Base-by-base conservation (phyloP, 2,888 invertebrate genomes). In the Erebia epiphron region DNA sequence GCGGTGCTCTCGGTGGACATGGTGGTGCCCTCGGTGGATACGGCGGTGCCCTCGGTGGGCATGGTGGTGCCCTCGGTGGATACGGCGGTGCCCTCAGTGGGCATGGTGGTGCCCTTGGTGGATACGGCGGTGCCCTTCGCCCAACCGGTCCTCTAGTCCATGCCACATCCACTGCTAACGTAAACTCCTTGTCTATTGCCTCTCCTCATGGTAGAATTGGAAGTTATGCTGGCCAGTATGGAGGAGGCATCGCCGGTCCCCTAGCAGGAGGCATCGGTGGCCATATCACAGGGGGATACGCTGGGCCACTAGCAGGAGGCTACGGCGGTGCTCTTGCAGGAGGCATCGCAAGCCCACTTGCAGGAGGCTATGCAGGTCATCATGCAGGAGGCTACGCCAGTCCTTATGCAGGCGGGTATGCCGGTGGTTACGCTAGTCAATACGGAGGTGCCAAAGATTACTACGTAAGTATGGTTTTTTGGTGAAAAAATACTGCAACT, bases 381-480 rank as follows among this genome's bases (percentile, higher is more conserved):
- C 21, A 18, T 21, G 62, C 46, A 9, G 66, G 56, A 57, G 56
- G 56, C 13, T 66, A 66, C 46, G 56, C 41, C 14, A 46, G 66
- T 46, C 56, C 5, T 3, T 16, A 43, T 5, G 56, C 41, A 14
- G 69, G 67, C 10, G 69, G 69, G 0, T 67, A 73, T 11, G 57
- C 49, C 5, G 69, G 63, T 13, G 64, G 52, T 14, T 60, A 60
- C n/a, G 60, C 41, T 16, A 16, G 57, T 58, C 66, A 67, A 49
- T 67, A 67, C 16, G 67, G 67, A 26, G 58, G 68, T 71, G 71
- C 70, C 52, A 81, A 82, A 41, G 60, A 67, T 67, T 79, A 82
- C 72, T 82, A 83, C 60, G 84, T 85, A 78, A 79, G 82, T 79
- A 69, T 14, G 13, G 13, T 57, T 35, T 49, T 16, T 56, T 13